Evolutionary conservation across 2,113 vertebrate genomes (phyloP).

Genomic region (Paramisgurnus dabryanus): DNA sequence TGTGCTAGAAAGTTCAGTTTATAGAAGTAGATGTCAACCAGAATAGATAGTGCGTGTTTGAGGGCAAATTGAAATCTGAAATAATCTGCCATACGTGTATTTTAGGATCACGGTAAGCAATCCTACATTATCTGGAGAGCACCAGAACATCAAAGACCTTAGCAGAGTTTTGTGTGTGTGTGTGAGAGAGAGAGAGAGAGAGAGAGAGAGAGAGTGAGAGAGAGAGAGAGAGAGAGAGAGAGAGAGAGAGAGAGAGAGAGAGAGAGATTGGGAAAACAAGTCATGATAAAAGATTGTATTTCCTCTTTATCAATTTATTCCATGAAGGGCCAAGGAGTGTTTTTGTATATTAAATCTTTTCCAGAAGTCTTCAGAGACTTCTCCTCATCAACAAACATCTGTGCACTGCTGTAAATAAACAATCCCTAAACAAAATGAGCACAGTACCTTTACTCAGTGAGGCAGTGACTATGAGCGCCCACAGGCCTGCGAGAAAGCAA

Average conservation of each 20-base stretch:
- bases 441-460: neutral
- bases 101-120: neutral
- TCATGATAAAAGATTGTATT: conserved; percentile 5
- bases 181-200: neutral
- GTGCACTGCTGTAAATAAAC: conserved; percentile 29
- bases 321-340: neutral
- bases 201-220: neutral
- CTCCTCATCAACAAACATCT: conserved; percentile 32
- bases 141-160: neutral
- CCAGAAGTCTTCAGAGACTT: conserved; percentile 3
- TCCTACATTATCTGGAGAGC: neutral
- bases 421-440: conserved; percentile 5
- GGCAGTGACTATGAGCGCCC: conserved; percentile 4
- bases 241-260: conserved; percentile 1
- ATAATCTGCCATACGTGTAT: conserved; percentile 8
- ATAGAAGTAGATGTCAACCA: neutral
- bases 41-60: neutral
- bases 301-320: neutral
- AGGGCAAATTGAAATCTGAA: neutral
- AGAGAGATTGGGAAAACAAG: neutral
- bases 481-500: conserved; percentile 12
- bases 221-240: neutral
- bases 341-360: neutral
- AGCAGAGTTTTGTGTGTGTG: conserved; percentile 3
- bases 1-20: neutral